phyloP scores from a whole-genome alignment of 2,797 vertebrate species.

The Pitangus sulphuratus region DNA sequence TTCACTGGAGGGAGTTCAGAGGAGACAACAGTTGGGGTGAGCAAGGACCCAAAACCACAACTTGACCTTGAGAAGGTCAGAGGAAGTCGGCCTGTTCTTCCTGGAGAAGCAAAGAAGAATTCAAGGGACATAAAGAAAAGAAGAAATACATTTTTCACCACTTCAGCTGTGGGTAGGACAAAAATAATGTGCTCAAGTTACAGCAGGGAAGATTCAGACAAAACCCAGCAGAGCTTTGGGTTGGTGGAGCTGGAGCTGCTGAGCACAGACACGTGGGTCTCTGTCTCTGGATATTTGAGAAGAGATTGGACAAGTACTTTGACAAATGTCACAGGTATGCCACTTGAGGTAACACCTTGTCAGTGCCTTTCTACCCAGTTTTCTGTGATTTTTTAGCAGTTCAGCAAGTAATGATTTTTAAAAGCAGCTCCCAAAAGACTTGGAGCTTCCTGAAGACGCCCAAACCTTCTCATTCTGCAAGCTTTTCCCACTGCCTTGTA shows the following conservation, averaged over 20 bases:
- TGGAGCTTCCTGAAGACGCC: neutral
- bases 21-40: neutral
- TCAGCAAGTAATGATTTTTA: neutral
- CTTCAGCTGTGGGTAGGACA: neutral
- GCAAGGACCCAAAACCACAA: neutral
- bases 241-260: neutral
- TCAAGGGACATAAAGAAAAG: neutral
- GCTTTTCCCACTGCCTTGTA: neutral
- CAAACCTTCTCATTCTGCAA: neutral
- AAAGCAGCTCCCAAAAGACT: neutral
- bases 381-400: constrained; percentile 11
- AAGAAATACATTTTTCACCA: neutral
- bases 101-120: neutral
- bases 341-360: neutral
- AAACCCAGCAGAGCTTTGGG: neutral
- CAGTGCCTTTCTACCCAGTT: neutral
- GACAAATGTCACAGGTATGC: neutral
- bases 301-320: neutral
- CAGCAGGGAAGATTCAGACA: neutral
- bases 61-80: neutral
- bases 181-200: neutral
- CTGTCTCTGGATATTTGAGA: neutral
- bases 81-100: neutral
- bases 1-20: neutral
- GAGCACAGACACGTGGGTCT: fast-evolving